phyloP scores from a whole-genome alignment of 2,113 vertebrate genomes.

The Brachirus orientalis region DNA sequence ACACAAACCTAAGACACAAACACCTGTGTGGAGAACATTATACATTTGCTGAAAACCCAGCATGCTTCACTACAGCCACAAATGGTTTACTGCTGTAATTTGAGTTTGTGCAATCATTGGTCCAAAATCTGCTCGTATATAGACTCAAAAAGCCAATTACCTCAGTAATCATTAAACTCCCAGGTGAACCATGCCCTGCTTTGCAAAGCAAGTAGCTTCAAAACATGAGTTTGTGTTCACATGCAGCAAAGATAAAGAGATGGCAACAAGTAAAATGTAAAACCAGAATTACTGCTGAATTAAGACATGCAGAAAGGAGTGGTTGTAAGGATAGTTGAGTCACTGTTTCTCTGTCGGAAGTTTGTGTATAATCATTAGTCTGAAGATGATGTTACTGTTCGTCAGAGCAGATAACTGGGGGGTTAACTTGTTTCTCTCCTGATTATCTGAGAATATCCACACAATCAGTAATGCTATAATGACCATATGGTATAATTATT shows the following conservation, averaged over 20 bases:
- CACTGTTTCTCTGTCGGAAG: neutral
- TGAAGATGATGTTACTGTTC: neutral
- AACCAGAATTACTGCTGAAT: neutral
- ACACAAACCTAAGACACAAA: neutral
- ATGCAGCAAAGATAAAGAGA: neutral
- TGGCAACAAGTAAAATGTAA: no score
- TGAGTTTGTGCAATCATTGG: conserved; percentile 5
- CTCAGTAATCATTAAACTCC: conserved; percentile 59
- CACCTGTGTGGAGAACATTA: neutral
- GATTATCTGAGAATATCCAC: no score
- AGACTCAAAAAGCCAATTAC: conserved; percentile 28
- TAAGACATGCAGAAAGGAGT: neutral
- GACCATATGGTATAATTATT: no score
- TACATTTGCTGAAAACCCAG: no score
- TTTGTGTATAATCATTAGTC: conserved; percentile 10
- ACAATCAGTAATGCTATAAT: no score
- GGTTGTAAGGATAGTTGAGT: neutral
- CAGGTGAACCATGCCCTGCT: conserved; percentile 32
- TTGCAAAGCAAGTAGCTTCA: neutral
- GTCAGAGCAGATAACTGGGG: neutral
- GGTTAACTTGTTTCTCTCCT: neutral
- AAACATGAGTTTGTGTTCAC: neutral
- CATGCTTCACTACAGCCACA: neutral
- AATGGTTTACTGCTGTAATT: neutral
- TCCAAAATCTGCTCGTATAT: conserved; percentile 9